Conservation (phyloP, 2,888 invertebrate genomes). For the Rhingia rostrata region DNA sequence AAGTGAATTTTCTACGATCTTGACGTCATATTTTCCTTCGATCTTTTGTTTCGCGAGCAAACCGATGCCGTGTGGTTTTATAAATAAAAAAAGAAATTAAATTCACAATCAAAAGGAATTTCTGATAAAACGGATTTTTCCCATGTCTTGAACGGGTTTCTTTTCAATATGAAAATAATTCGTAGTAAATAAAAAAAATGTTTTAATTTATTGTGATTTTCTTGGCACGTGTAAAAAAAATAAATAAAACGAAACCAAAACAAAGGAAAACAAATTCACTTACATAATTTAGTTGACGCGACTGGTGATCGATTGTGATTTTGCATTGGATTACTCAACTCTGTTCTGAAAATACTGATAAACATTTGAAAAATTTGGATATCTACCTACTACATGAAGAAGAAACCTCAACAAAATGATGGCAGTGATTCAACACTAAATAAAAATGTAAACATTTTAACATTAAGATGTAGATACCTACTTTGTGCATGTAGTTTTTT, state of each 20-base stretch:
- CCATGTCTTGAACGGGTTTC: constrained; percentile 18
- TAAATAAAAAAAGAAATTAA: constrained; percentile 30
- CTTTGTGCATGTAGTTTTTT: neutral
- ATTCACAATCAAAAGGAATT: neutral
- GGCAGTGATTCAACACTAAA: constrained; percentile 29
- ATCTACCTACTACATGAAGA: neutral
- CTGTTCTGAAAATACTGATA: neutral
- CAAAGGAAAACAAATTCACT: constrained; percentile 19
- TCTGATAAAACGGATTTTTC: constrained; percentile 35
- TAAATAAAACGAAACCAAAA: constrained; percentile 1
- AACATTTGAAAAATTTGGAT: constrained; percentile 36
- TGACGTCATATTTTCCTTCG: constrained; percentile 53
- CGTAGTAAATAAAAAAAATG: constrained; percentile 6
- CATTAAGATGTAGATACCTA: neutral
- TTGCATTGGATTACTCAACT: constrained; percentile 45
- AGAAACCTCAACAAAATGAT: constrained; percentile 25
- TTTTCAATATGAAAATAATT: constrained; percentile 20
- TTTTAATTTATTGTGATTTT: constrained; percentile 1
- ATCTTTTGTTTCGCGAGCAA: constrained; percentile 33
- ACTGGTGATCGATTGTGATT: neutral
- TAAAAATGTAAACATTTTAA: constrained; percentile 51
- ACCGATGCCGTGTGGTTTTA: constrained; percentile 34
- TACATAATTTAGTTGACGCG: constrained; percentile 24
- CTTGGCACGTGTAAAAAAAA: constrained; percentile 22
- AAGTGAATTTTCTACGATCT: constrained; percentile 33